Percentiles rank a stretch among this genome's conserved stretches.
Conservation (phyloP, 1,140 invertebrate genomes). For the Drosophila trapezifrons region DNA sequence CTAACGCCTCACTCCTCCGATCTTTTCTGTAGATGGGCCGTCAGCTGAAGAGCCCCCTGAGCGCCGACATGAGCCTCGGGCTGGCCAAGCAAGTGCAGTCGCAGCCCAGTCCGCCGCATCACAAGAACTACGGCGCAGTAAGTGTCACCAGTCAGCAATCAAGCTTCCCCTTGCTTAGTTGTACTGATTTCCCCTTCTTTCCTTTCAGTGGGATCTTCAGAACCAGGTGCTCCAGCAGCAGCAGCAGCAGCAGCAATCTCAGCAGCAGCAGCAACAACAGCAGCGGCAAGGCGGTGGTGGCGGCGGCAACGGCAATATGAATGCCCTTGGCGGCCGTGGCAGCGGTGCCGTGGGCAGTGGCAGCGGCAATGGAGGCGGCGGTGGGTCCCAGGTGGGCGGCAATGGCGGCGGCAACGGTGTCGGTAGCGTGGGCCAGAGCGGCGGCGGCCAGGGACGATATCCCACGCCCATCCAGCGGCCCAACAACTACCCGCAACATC, state of each 20-base stretch:
- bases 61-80: constrained; percentile 84
- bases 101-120: constrained; percentile 86
- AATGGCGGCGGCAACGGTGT: constrained; percentile 69
- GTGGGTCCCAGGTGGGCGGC: constrained; percentile 51
- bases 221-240: constrained; percentile 85
- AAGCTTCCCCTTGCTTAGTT: neutral
- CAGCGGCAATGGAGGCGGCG: constrained; percentile 39
- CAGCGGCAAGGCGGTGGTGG: constrained; percentile 58
- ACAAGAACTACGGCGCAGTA: constrained; percentile 86
- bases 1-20: neutral
- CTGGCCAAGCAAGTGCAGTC: constrained; percentile 84
- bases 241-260: constrained; percentile 84
- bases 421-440: constrained; percentile 69
- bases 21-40: constrained; percentile 76
- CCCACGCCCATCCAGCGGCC: constrained; percentile 83
- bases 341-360: constrained; percentile 59
- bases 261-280: constrained; percentile 80
- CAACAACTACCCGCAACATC: constrained; percentile 85
- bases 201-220: constrained; percentile 80
- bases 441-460: constrained; percentile 78
- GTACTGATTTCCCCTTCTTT: constrained; percentile 2
- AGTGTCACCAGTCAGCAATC: constrained; percentile 51
- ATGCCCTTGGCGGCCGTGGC: constrained; percentile 60
- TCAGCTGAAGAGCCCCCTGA: constrained; percentile 86
- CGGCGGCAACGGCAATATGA: constrained; percentile 78